These are phyloP conservation scores for Pterocles gutturalis DNA, from an alignment of 2,113 vertebrate genomes.

Conservation along the genomic window DNA sequence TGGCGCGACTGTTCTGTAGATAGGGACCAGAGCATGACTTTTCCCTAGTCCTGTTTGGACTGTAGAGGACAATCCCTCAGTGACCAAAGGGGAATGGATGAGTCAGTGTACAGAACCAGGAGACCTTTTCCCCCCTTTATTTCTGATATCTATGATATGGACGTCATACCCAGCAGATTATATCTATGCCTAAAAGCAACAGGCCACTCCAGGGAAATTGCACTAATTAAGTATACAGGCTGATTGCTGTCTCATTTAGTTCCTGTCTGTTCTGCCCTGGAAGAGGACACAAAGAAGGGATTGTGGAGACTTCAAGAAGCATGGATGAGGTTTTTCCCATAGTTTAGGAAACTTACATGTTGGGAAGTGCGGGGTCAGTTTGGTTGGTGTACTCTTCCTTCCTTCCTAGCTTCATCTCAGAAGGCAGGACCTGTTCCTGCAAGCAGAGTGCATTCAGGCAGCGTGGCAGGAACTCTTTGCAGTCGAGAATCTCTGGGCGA, in stretches of 20 bases:
- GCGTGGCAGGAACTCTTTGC: neutral
- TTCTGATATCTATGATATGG: neutral
- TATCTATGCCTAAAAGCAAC: constrained; percentile 6
- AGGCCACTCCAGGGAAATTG: neutral
- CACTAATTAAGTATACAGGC: neutral
- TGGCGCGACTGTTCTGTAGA: neutral
- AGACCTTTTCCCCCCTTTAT: neutral
- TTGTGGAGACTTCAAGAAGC: neutral
- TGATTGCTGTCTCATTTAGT: neutral
- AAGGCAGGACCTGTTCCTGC: neutral
- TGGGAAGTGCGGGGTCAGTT: neutral
- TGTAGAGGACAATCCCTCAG: neutral
- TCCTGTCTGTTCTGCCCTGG: constrained; percentile 1
- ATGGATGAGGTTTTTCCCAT: neutral
- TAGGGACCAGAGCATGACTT: neutral
- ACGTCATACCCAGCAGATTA: neutral
- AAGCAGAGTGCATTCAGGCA: neutral
- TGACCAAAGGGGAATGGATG: neutral
- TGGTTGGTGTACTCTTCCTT: neutral
- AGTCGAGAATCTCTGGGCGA: neutral
- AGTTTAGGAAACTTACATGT: neutral
- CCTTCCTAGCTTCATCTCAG: neutral
- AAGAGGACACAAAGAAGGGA: neutral
- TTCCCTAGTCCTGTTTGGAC: neutral
- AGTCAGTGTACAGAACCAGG: neutral